Percentiles rank a stretch among this genome's conserved stretches.
phyloP scores from a whole-genome alignment of 2,888 invertebrate species.

The Synanthedon tipuliformis region DNA sequence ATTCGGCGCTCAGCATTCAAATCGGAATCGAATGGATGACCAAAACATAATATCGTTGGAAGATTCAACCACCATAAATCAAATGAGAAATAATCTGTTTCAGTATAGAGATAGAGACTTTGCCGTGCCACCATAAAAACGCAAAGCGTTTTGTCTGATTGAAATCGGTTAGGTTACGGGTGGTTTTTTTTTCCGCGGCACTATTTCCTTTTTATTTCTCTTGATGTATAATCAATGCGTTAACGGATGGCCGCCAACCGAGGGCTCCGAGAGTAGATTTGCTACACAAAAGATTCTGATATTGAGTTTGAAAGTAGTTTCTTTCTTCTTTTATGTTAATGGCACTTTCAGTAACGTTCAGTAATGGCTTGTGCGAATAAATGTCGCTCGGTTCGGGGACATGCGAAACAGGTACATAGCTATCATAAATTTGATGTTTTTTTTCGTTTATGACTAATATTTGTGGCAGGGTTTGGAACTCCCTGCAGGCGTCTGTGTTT shows the following conservation, averaged over 20 bases:
- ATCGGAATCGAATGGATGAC: constrained; percentile 72
- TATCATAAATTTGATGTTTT: too few species aligned
- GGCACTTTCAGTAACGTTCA: constrained; percentile 50
- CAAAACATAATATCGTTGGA: constrained; percentile 71
- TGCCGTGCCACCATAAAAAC: constrained; percentile 64
- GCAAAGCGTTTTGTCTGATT: constrained; percentile 70
- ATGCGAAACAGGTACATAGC: constrained; percentile 20
- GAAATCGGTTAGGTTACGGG: constrained; percentile 57
- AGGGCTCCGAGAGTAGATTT: constrained; percentile 59
- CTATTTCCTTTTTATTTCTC: constrained; percentile 66
- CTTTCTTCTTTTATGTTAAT: constrained; percentile 64
- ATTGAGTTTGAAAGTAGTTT: constrained; percentile 68
- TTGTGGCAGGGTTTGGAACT: too few species aligned
- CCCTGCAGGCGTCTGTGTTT: too few species aligned
- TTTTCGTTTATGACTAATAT: constrained; percentile 2
- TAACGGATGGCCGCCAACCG: constrained; percentile 62
- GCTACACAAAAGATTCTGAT: constrained; percentile 66
- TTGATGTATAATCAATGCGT: constrained; percentile 70
- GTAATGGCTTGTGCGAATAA: constrained; percentile 57
- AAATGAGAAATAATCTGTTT: constrained; percentile 72
- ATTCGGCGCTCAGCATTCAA: constrained; percentile 68
- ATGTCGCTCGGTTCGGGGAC: constrained; percentile 39
- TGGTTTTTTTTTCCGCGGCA: constrained; percentile 47
- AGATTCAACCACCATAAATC: constrained; percentile 69
- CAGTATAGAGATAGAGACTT: constrained; percentile 65